A percentile compares a stretch with the other conserved stretches of the same genome.
These are phyloP conservation scores for Pocillopora damicornis DNA, from an alignment of 64 coral and sea anemone species.

Conservation along the genomic window DNA sequence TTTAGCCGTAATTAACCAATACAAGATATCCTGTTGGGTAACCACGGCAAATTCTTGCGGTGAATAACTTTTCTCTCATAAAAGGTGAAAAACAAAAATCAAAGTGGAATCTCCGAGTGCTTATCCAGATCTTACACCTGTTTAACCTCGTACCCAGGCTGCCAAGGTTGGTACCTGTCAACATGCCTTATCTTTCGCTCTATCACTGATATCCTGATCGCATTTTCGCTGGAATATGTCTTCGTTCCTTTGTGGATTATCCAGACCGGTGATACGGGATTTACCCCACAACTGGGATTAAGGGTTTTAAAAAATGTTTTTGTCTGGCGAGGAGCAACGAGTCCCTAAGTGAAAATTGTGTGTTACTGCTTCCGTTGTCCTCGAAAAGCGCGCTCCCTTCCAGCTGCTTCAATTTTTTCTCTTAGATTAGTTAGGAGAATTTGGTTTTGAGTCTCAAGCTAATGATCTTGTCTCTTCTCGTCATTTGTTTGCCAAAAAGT, in stretches of 20 bases:
- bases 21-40: neutral
- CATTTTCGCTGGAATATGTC: slow-evolving; percentile 18
- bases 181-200: neutral
- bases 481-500: no score
- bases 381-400: neutral
- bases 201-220: slow-evolving; percentile 28
- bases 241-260: slow-evolving; percentile 28
- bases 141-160: no score
- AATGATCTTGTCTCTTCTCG: no score
- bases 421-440: no score
- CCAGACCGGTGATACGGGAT: slow-evolving; percentile 30
- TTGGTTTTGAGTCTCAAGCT: no score
- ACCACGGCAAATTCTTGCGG: neutral
- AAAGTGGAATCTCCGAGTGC: neutral
- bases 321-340: neutral
- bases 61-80: no score
- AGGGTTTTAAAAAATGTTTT: neutral
- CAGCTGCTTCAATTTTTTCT: no score
- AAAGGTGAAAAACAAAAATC: neutral
- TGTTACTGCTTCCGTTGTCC: neutral
- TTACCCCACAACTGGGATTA: slow-evolving; percentile 27
- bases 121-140: no score
- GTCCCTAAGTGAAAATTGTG: neutral
- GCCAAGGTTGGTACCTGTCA: slow-evolving; percentile 3
- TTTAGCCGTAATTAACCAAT: neutral